Conservation (phyloP, 2,113 vertebrate genomes). For the Irena cyanogastra region DNA sequence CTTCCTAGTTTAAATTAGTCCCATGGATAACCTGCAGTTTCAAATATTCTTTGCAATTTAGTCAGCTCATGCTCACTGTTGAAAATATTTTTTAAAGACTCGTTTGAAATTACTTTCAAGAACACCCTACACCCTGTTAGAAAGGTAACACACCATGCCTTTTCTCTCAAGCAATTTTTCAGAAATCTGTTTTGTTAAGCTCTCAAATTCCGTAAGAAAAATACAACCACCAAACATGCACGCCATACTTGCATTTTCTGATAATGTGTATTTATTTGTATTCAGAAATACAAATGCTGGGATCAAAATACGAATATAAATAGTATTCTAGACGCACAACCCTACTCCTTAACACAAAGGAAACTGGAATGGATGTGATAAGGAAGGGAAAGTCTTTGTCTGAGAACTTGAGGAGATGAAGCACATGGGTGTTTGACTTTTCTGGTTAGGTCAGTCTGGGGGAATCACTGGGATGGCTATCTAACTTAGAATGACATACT, state of each 20-base stretch:
- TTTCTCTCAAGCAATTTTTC: neutral
- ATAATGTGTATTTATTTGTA: constrained; percentile 77
- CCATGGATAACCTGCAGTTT: neutral
- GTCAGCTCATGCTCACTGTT: neutral
- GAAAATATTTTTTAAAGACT: neutral
- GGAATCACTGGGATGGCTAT: constrained; percentile 46
- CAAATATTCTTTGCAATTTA: neutral
- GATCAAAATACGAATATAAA: constrained; percentile 78
- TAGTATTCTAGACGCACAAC: constrained; percentile 54
- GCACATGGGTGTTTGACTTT: neutral
- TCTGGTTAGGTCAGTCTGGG: neutral
- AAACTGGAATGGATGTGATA: constrained; percentile 2
- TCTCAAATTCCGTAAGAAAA: neutral
- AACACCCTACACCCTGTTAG: neutral
- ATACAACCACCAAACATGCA: neutral
- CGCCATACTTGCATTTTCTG: constrained; percentile 43
- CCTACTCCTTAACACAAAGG: constrained; percentile 64
- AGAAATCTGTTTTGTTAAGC: neutral
- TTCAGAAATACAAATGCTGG: constrained; percentile 77
- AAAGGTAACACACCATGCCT: neutral
- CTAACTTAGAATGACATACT: constrained; percentile 61
- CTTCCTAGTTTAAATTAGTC: neutral
- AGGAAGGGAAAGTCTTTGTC: neutral
- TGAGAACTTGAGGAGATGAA: constrained; percentile 31
- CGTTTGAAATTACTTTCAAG: neutral